Evolutionary conservation across 2,888 invertebrate species (phyloP).

Genomic region (Meganola albula): DNA sequence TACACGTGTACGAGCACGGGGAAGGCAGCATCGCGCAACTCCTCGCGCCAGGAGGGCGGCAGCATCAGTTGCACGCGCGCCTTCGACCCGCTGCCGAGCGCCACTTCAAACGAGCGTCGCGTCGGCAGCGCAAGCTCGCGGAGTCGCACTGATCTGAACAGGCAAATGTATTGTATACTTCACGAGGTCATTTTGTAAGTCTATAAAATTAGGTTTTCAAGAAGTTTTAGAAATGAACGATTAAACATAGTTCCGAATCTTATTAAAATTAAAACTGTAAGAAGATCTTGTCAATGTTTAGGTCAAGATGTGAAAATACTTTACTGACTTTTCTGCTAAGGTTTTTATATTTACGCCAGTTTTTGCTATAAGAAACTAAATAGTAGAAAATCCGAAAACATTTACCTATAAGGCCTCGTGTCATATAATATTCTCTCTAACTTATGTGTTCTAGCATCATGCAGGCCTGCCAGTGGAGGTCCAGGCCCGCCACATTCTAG

Average conservation of each 20-base stretch:
- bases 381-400: too few species aligned
- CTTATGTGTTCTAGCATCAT: slow-evolving; percentile 85
- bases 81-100: slow-evolving; percentile 88
- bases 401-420: slow-evolving; percentile 81
- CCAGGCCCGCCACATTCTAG: slow-evolving; percentile 95
- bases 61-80: slow-evolving; percentile 92
- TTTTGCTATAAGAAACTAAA: too few species aligned
- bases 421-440: slow-evolving; percentile 87
- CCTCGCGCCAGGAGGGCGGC: slow-evolving; percentile 93
- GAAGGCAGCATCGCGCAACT: slow-evolving; percentile 90
- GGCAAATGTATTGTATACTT: too few species aligned
- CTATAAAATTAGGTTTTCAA: too few species aligned
- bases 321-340: too few species aligned
- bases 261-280: too few species aligned
- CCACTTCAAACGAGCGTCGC: slow-evolving; percentile 89
- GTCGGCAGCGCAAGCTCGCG: slow-evolving; percentile 89
- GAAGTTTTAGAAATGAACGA: too few species aligned
- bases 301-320: too few species aligned
- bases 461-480: slow-evolving; percentile 89
- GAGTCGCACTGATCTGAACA: slow-evolving; percentile 78
- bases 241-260: too few species aligned
- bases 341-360: too few species aligned
- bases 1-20: slow-evolving; percentile 93
- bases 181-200: too few species aligned
- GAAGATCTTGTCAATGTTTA: too few species aligned